These are phyloP conservation scores for Plotosus lineatus DNA, from an alignment of 2,113 vertebrate species.

Conservation along the genomic window DNA sequence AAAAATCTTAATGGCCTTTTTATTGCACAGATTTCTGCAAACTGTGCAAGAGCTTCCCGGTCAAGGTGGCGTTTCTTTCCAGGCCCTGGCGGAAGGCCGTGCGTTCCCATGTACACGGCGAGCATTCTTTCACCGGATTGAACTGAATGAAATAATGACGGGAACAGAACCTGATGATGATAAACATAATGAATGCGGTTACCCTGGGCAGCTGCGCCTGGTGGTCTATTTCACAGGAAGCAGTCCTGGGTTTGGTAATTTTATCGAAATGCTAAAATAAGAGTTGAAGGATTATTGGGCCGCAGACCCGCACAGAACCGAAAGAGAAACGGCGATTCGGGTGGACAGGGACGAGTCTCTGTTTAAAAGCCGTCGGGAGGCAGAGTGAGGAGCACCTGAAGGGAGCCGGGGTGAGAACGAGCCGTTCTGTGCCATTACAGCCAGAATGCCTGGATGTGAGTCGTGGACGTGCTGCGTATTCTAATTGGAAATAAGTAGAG, in stretches of 20 bases:
- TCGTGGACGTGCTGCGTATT: background rate
- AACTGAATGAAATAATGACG: constrained; percentile 22
- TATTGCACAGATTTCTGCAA: background rate
- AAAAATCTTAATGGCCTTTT: background rate
- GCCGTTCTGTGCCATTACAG: background rate
- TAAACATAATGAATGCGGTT: background rate
- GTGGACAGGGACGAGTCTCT: background rate
- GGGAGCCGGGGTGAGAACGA: constrained; percentile 13
- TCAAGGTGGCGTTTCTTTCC: background rate
- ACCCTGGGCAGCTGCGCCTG: background rate
- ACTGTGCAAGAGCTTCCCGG: background rate
- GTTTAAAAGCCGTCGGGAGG: background rate
- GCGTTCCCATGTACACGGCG: background rate
- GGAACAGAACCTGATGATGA: background rate
- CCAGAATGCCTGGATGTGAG: background rate
- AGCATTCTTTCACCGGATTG: background rate
- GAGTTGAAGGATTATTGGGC: constrained; percentile 6
- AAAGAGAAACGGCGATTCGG: background rate
- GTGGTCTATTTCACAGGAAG: constrained; percentile 2
- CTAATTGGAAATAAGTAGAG: background rate
- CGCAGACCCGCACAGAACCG: background rate
- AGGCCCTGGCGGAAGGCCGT: constrained; percentile 8
- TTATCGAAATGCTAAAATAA: background rate
- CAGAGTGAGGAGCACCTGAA: constrained; percentile 13
- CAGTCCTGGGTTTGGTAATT: constrained; percentile 2